Percentiles rank a stretch among this genome's conserved stretches.
phyloP scores from a whole-genome alignment of 2,888 invertebrate species.

The Agriopis leucophaearia region DNA sequence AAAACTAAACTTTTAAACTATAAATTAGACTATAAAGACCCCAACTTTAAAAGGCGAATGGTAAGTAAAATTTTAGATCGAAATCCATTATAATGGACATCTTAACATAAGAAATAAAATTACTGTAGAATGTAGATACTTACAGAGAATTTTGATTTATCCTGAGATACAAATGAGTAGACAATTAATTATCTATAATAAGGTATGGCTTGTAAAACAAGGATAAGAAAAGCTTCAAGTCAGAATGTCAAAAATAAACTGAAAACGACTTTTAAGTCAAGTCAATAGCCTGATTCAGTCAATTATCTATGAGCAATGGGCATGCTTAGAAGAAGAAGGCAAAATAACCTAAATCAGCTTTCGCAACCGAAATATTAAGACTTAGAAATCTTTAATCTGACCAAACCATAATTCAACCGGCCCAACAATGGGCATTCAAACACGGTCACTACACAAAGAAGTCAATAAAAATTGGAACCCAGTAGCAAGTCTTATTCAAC shows the following conservation, averaged over 20 bases:
- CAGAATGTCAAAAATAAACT: background rate
- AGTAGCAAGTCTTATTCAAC: conserved; percentile 43
- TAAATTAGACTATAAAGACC: background rate
- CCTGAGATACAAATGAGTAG: too few species aligned
- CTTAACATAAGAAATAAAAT: background rate
- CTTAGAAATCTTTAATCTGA: background rate
- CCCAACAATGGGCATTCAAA: conserved; percentile 1
- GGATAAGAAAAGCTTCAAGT: background rate
- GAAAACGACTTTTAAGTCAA: background rate
- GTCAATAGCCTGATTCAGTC: background rate
- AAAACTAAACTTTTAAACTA: too few species aligned
- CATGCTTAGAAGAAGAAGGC: background rate
- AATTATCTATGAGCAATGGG: background rate
- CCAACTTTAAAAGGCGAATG: too few species aligned
- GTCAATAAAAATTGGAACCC: conserved; percentile 33
- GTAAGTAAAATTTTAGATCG: too few species aligned
- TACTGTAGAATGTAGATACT: background rate
- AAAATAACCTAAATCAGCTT: background rate
- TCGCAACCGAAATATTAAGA: background rate
- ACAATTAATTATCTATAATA: too few species aligned
- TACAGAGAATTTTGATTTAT: too few species aligned
- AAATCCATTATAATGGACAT: background rate
- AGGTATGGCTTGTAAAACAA: too few species aligned
- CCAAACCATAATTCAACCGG: background rate
- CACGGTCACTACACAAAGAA: conserved; percentile 30